Base-by-base conservation (phyloP, 2,797 vertebrate species). In the Malacoctenus gilli region DNA sequence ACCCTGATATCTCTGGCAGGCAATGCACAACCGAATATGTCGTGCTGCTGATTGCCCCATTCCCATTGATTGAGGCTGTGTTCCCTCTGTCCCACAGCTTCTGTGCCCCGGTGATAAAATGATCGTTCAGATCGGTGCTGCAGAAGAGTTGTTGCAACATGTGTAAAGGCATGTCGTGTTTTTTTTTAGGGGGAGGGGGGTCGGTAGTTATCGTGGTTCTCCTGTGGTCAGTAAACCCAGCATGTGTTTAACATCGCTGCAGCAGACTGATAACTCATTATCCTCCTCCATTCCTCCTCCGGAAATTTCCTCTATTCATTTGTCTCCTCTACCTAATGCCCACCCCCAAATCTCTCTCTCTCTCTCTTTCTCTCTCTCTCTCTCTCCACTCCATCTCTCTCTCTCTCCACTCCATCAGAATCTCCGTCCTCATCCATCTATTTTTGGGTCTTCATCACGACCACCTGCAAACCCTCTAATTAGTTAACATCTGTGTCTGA, bases 401-500 rank as follows among this genome's bases (percentile, higher is more conserved):
- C 39, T 20, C 37, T 46, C 64, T 47, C 65, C 31, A 20, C 36
- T 65, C 69, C 39, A 40, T 75, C 72, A 74, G 44, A 31, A 67
- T 80, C 77, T 68, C 77, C 34, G 41, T 74, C 75, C 48, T 68
- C 56, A 66, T 77, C 76, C 34, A 57, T 85, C 87, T 90, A 87
- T 90, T 91, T 89, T 82, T 65, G 79, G 84, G 59, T 47, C 65
- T 77, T 75, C 76, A 85, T 76, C 68, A 71, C 75, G 61, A 89
- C 90, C 90, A 92, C 92, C 91, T 92, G 90, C 91, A 87, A 90
- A 89, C 87, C 87, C 89, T 89, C 87, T 90, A 90, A 92, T 91
- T 92, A 91, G 77, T 84, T 84, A 85, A 88, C 91, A 92, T 92
- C 91, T 92, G 91, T 86, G 88, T 91, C 83, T 79, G 58, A 80